Percentiles rank a stretch among this genome's conserved stretches.
These are phyloP conservation scores for Porites rus DNA, from an alignment of 92 coral and sea anemone genomes.

Conservation along the genomic window DNA sequence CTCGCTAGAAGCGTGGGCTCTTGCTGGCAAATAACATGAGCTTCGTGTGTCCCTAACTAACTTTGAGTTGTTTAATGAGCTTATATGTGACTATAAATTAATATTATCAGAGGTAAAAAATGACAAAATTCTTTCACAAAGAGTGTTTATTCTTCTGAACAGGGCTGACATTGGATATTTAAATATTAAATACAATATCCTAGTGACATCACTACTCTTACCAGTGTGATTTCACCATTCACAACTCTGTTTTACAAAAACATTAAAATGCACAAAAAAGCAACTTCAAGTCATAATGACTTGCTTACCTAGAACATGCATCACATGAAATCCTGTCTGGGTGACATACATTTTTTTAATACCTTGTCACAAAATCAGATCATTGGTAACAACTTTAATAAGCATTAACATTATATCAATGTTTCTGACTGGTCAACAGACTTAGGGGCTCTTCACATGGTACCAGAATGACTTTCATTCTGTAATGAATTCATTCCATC, in stretches of 20 bases:
- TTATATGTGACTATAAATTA: not conserved
- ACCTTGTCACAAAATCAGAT: not conserved
- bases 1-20: too few relatives aligned
- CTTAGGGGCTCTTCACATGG: not conserved
- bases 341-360: not conserved
- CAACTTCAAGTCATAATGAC: not conserved
- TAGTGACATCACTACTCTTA: not conserved
- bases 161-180: conserved; percentile 13
- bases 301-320: not conserved
- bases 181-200: conserved; percentile 32
- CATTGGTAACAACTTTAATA: not conserved
- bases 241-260: not conserved
- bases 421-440: not conserved
- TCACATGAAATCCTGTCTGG: not conserved
- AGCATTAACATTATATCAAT: not conserved
- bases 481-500: too few relatives aligned
- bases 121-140: not conserved
- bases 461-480: too few relatives aligned
- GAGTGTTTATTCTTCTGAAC: conserved; percentile 24
- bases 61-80: too few relatives aligned
- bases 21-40: too few relatives aligned
- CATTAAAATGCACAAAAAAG: not conserved
- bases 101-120: too few relatives aligned
- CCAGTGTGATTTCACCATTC: not conserved
- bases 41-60: too few relatives aligned